Base-by-base conservation (phyloP, 2,888 invertebrate species). In the Leptothorax acervorum region DNA sequence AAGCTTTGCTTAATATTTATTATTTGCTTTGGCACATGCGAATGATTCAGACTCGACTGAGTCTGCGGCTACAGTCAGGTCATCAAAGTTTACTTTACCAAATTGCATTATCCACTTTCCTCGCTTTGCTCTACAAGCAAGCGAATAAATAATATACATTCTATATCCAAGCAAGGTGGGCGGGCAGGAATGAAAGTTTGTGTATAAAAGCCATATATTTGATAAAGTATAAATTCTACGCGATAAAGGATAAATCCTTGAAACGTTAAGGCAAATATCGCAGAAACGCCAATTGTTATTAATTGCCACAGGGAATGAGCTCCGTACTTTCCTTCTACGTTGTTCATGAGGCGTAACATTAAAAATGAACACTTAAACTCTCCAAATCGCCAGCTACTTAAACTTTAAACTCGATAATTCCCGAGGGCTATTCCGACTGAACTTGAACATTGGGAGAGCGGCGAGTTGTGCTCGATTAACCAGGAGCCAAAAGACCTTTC, bases 381-480 rank as follows among this genome's bases (percentile, higher is more conserved):
- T 48, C 39, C 39, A 81, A 81, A 74, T 81, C 75, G 76, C 28
- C 48, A 48, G 75, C 75, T 53, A 60, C 23, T 81, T 74, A 81
- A 81, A 81, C 75, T 81, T 75, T 74, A 74, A 81, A 81, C 75
- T 81, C 79, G 48, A 81, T 74, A 60, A 81, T 48, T 81, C 79
- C 79, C 60, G 39, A 31, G 23, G 28, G 75, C 79, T 39, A 48
- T 81, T 60, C 39, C 48, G 12, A 35, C 48, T 48, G 60, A 79
- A 81, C 79, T 74, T 74, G 60, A 74, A 48, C 55, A 42, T 35
- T 23, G 45, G n/a, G 70, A 85, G 73, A 60, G 81, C 70, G 65
- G 55, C 48, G 71, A 60, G 39, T 74, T 66, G 68, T 83, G 82
- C 83, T 83, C 85, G 83, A 62, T 62, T 87, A 76, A 85, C 66